Evolutionary conservation across 2,113 vertebrate species (phyloP), one percentile per base, ranked within the genome.

Genomic region (Aldabrachelys gigantea): DNA sequence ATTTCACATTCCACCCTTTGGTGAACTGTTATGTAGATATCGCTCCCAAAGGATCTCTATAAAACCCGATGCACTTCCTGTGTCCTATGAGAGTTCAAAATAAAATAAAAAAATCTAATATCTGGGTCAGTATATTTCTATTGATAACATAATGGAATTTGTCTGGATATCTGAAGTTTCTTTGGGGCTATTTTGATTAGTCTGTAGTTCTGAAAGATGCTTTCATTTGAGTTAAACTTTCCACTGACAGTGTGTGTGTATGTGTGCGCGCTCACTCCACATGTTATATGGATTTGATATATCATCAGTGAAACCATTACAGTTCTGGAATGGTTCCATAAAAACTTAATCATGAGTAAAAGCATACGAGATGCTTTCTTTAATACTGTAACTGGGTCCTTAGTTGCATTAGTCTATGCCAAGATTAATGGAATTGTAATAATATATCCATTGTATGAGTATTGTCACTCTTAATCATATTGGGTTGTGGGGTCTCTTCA

Each of bases 391-490:
- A 31, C 22, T 86, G 44, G 2, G 44, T 31, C 5, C 2, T 78
- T 25, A 91, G 41, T 57, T 56, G 10, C 6, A n/a, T 82, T 84
- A 76, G 69, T 6, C 75, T 78, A 78, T 27, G 75, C 10, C 80
- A 92, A 87, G 82, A 82, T 56, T 56, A 85, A 44, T 87, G 31
- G 59, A 90, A 96, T 56, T 80, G 69, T 10, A 94, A 53, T 79
- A 56, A 62, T 52, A 27, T 35, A 78, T 35, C 72, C 2, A 4
- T 53, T 25, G 21, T 91, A 41, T 31, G 80, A 65, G 17, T 92
- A 65, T 82, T 88, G 44, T 88, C 44, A 85, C 10, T 80, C 54
- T 87, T 95, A 90, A 94, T 96, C 7, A 53, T 31, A 65, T 31
- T 47, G 62, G 4, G 19, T 21, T 93, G 17, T 41, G 76, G 78